These are phyloP conservation scores for Theretra japonica DNA, from an alignment of 2,888 invertebrate genomes.

Conservation along the genomic window DNA sequence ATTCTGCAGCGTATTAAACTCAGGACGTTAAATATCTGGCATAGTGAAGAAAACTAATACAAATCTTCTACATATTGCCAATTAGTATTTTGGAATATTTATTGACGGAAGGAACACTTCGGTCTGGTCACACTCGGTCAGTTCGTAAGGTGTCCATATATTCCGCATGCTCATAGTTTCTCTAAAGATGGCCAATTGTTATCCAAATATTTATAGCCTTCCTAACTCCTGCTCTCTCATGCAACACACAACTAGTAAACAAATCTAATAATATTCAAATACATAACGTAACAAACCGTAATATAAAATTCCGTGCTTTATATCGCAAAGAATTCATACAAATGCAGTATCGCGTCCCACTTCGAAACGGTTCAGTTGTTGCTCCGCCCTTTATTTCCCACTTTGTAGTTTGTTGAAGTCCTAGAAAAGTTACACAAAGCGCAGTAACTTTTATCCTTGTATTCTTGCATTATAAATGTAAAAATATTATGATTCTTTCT, in stretches of 20 bases:
- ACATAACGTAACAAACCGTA: neutral
- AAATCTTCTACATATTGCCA: no score
- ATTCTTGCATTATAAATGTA: neutral
- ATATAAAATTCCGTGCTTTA: conserved; percentile 7
- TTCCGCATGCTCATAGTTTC: no score
- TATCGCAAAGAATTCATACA: neutral
- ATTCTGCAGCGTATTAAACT: no score
- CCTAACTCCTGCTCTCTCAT: no score
- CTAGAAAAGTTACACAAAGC: conserved; percentile 19
- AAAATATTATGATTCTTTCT: neutral
- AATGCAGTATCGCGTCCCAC: conserved; percentile 3
- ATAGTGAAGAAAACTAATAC: no score
- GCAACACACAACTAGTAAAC: neutral
- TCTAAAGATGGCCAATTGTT: no score
- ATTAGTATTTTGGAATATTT: no score
- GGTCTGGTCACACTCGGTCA: no score
- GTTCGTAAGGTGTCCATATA: no score
- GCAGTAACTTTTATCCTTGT: conserved; percentile 8
- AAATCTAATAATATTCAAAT: neutral
- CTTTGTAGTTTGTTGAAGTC: conserved; percentile 15
- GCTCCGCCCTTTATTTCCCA: conserved; percentile 3
- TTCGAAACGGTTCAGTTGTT: conserved; percentile 8
- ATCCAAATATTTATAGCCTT: no score
- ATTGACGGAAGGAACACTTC: no score
- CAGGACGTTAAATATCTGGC: no score